phyloP scores from a whole-genome alignment of 2,797 vertebrate genomes.

The Tangara arthus region DNA sequence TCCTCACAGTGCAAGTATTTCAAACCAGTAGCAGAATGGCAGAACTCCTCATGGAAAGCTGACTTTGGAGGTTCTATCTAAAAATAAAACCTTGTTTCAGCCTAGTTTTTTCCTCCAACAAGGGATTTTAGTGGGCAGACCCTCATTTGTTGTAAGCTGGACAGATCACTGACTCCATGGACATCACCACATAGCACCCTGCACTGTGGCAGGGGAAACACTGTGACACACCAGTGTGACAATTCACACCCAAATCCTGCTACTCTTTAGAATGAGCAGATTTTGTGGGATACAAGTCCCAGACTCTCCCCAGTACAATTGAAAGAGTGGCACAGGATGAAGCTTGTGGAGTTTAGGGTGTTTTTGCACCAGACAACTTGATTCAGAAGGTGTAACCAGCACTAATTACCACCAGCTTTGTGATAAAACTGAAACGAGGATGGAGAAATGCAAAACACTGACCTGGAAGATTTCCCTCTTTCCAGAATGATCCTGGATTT shows the following conservation, averaged over 20 bases:
- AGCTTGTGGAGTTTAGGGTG: not conserved
- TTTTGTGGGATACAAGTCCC: not conserved
- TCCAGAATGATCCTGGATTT: not conserved
- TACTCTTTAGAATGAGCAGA: not conserved
- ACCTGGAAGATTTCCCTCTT: not conserved
- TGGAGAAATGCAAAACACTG: not conserved
- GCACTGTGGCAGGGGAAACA: not conserved
- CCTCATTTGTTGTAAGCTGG: not conserved
- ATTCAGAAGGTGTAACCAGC: not conserved
- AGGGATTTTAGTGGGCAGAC: not conserved
- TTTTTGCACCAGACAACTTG: not conserved
- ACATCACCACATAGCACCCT: not conserved
- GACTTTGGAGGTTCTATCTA: not conserved
- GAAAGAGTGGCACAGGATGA: not conserved
- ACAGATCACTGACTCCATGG: not conserved
- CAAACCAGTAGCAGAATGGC: not conserved
- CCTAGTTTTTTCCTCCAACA: not conserved
- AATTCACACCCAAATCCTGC: not conserved
- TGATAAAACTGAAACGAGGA: not conserved
- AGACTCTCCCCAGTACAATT: fast-evolving
- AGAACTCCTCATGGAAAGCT: not conserved
- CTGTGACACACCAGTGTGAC: not conserved
- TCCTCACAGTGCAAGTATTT: not conserved
- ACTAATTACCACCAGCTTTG: not conserved
- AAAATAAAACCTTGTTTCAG: not conserved